Percentiles rank a stretch among this genome's conserved stretches.
Conservation (phyloP, 2,888 invertebrate genomes). For the Rhingia campestris region DNA sequence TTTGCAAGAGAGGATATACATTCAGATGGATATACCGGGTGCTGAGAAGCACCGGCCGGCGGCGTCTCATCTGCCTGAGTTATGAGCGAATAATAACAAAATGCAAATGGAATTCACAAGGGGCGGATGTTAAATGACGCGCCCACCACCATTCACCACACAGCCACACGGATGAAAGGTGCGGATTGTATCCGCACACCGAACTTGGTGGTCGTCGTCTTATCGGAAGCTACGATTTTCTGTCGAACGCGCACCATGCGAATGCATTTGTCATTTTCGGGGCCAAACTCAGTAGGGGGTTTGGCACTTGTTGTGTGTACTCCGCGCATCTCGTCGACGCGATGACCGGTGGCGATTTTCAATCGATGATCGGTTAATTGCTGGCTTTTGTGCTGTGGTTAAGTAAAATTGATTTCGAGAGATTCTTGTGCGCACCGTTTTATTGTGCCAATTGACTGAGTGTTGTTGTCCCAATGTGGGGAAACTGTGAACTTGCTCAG, state of each 20-base stretch:
- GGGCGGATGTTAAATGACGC: slow-evolving; percentile 72
- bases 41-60: slow-evolving; percentile 64
- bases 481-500: slow-evolving; percentile 37
- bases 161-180: slow-evolving; percentile 62
- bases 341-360: slow-evolving; percentile 73
- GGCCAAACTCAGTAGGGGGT: slow-evolving; percentile 56
- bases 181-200: too few relatives aligned
- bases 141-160: slow-evolving; percentile 65
- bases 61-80: slow-evolving; percentile 70
- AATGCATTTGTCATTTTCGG: slow-evolving; percentile 70
- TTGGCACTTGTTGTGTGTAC: slow-evolving; percentile 31
- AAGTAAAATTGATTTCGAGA: slow-evolving; percentile 72
- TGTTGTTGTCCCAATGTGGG: background rate
- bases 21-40: slow-evolving; percentile 42
- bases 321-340: background rate
- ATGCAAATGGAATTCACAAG: slow-evolving; percentile 71
- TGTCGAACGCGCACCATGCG: slow-evolving; percentile 73
- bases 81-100: slow-evolving; percentile 69
- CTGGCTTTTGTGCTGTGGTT: slow-evolving; percentile 67
- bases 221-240: slow-evolving; percentile 81
- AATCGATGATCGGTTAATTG: slow-evolving; percentile 74
- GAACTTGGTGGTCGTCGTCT: slow-evolving; percentile 77
- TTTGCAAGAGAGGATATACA: slow-evolving; percentile 47
- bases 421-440: slow-evolving; percentile 62
- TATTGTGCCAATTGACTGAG: slow-evolving; percentile 62